phyloP scores from a whole-genome alignment of 2,113 vertebrate species.

The Vicugna pacos region DNA sequence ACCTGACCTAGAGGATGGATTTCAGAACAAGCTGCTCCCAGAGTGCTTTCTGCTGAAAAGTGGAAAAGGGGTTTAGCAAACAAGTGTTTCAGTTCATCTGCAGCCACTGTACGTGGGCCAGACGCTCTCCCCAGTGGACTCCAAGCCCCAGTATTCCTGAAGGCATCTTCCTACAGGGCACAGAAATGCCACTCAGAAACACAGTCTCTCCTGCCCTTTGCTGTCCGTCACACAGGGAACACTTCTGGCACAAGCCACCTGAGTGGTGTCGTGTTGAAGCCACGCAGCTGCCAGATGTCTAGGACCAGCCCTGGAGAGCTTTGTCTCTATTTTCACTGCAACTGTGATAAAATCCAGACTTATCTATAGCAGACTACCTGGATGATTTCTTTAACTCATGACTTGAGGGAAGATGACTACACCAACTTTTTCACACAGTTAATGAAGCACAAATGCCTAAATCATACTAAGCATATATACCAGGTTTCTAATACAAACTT shows the following conservation, averaged over 20 bases:
- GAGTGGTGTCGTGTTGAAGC: background rate
- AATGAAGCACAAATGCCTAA: background rate
- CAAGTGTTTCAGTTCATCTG: background rate
- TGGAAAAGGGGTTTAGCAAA: background rate
- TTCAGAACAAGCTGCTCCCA: background rate
- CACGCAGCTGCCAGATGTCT: background rate
- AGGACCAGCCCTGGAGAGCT: background rate
- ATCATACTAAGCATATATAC: background rate
- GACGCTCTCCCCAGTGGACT: background rate
- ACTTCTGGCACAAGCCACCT: background rate
- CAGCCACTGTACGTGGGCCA: fast-evolving
- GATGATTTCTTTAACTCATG: background rate
- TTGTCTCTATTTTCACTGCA: slow-evolving; percentile 37
- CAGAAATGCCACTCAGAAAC: background rate
- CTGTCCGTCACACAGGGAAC: background rate
- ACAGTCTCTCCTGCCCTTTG: background rate
- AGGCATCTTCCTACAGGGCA: background rate
- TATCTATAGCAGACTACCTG: background rate
- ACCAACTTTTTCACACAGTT: background rate
- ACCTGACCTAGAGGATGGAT: background rate
- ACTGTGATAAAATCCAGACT: background rate
- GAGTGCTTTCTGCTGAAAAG: background rate
- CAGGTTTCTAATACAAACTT: background rate
- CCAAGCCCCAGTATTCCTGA: background rate
- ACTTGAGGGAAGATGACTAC: background rate